Evolutionary conservation across 2,113 vertebrate genomes (phyloP), one percentile per base, ranked within the genome.

Genomic region (Connochaetes taurinus): DNA sequence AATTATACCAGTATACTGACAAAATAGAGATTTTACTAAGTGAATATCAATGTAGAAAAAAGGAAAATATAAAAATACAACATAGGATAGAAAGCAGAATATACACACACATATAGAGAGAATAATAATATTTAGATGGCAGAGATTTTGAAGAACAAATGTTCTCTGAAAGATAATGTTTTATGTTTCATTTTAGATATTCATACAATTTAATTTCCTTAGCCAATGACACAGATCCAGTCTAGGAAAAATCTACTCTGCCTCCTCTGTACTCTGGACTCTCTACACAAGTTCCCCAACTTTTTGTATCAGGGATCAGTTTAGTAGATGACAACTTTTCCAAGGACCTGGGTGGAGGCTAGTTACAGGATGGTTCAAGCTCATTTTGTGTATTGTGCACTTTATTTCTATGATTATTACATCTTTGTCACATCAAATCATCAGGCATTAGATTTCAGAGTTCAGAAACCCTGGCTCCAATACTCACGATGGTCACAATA

Each of bases 401-500:
- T 12, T 71, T 36, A 71, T 36, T 71, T 71, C 67, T 71, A 71
- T 71, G 40, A 71, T 23, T 23, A 23, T 40, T 36, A 40, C 2
- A 23, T 36, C 17, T 71, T 71, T 40, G n/a, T 71, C 19, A 71
- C 67, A 71, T 71, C 19, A 71, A 23, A 40, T 71, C n/a, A 12
- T 71, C n/a, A 71, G 19, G 5, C 10, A 71, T 36, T 23, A 71
- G n/a, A 71, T 71, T 36, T 5, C 19, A 71, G 67, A 12, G 9
- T 36, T 71, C n/a, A 71, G 67, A 40, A 71, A 71, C 19, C 9
- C 10, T 40, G 67, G 19, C n/a, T 71, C n/a, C n/a, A 71, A 13
- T 33, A 43, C 33, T 19, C 0, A 0, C 45, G 1, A 9, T 45
- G 14, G 9, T 45, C 29, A 5, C 57, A 11, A 13, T 43, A 21